Evolutionary conservation across 1,140 invertebrate species (phyloP), one percentile per base, ranked within the genome.

Genomic region (Cydia amplana): DNA sequence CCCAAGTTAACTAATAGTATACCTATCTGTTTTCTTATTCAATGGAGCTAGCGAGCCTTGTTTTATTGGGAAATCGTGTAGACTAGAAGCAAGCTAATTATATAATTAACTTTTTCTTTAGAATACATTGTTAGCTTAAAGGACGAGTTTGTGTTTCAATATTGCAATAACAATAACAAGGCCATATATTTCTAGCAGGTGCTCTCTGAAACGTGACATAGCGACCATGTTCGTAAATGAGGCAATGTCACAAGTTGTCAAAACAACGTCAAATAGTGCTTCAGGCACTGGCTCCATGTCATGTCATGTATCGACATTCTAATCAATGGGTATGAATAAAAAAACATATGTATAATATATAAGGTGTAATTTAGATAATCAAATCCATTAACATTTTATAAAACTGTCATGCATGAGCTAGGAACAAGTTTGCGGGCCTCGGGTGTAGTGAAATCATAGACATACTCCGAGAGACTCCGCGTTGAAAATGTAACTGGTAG

Each of bases 321-420:
- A 20, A 60, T 60, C 9, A 23, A 23, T 60, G 9, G 20, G 16
- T 3, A n/a, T 1, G 2, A 60, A 60, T 60, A 23, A 60, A 60
- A 23, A 20, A 0, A 20, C 20, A 60, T 60, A 23, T 51, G 1
- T 12, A 23, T 60, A 60, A 60, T 60, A 60, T 60, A 60, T 60
- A 60, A 60, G 55, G 55, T 23, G n/a, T 60, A 60, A 23, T 60
- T 60, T 60, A 23, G 55, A 60, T 60, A 60, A 20, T 60, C 18
- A 60, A 60, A 60, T 60, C 20, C 20, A 60, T 60, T 60, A 60
- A 60, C 18, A 60, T 60, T 60, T 20, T 60, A 60, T 60, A 60
- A 60, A 60, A 60, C 55, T 60, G 55, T 60, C 55, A 23, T 23
- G 55, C 55, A 23, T 60, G 20, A 12, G 55, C 55, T 51, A 51